These are phyloP conservation scores for Cheilosia vernalis DNA, from an alignment of 2,888 invertebrate species.

Conservation along the genomic window DNA sequence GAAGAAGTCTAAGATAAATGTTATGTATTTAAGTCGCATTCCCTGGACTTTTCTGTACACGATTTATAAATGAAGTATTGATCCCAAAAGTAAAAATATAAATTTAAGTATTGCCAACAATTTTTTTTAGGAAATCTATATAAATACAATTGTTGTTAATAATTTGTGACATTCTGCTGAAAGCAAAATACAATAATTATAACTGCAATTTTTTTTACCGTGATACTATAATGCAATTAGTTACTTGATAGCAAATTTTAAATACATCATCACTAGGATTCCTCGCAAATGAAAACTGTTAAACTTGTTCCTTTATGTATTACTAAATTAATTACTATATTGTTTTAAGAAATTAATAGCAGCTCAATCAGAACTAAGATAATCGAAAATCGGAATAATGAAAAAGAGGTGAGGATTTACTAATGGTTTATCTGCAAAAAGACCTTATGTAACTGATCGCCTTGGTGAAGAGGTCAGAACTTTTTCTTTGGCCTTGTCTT, in stretches of 20 bases:
- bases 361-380: conserved; percentile 41
- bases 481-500: conserved; percentile 85
- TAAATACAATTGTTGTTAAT: background rate
- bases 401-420: conserved; percentile 24
- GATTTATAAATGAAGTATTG: conserved; percentile 38
- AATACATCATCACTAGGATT: conserved; percentile 71
- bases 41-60: conserved; percentile 5
- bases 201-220: conserved; percentile 42
- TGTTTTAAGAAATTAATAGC: conserved; percentile 16
- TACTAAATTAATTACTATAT: too few relatives aligned
- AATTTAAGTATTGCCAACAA: conserved; percentile 24
- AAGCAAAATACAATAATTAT: conserved; percentile 30
- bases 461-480: conserved; percentile 85
- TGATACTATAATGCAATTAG: conserved; percentile 44
- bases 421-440: background rate
- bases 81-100: conserved; percentile 44
- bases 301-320: conserved; percentile 19
- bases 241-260: conserved; percentile 54
- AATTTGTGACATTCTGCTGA: conserved; percentile 60
- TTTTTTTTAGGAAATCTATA: conserved; percentile 23
- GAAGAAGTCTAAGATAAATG: conserved; percentile 25
- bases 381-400: conserved; percentile 36
- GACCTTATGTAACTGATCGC: conserved; percentile 76
- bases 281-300: conserved; percentile 42
- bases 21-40: conserved; percentile 31